Base-by-base conservation (phyloP, 1,140 invertebrate species). In the Drosophila aff. region DNA sequence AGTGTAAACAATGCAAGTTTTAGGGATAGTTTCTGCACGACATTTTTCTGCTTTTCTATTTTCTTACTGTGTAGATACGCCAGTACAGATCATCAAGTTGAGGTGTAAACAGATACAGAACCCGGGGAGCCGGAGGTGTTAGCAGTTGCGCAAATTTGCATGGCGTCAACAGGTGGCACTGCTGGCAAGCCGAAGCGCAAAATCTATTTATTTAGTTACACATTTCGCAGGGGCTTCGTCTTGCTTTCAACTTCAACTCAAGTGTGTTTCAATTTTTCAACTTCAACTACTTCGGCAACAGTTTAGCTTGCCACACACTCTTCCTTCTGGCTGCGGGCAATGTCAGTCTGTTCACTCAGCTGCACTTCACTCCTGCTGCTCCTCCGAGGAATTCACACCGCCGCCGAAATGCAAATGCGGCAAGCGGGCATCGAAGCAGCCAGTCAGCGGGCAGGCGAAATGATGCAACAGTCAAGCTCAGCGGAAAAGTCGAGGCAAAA, bases 61-160 rank as follows among this genome's bases (percentile, higher is more conserved):
- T 52, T 55, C 33, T 55, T n/a, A n/a, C 33, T 16, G 53, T 55
- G 33, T 55, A 55, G 52, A 21, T 36, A 21, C 33, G 1, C 28
- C 26, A 11, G 52, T 23, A 64, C 28, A 46, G 46, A 53, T 75
- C 50, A 59, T 28, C 53, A 46, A 44, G 58, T 60, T 38, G n/a
- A 74, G 59, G 64, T 76, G 82, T 64, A 81, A 81, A 58, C 53
- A 78, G 55, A 79, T 40, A 75, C 62, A 79, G 62, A 85, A 81
- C 61, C 31, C 28, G 21, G 61, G 49, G 7, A 40, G 15, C 11
- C 23, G 40, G 16, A 15, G 80, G 61, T 68, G 65, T 61, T 66
- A 81, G 71, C 83, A 78, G 84, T 84, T 87, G 84, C 78, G 81
- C 84, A 87, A 87, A 87, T 87, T 89, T 87, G 60, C 77, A 89